These are phyloP conservation scores for Oxyscelio sp. DNA, from an alignment of 2,888 invertebrate species.

Conservation along the genomic window DNA sequence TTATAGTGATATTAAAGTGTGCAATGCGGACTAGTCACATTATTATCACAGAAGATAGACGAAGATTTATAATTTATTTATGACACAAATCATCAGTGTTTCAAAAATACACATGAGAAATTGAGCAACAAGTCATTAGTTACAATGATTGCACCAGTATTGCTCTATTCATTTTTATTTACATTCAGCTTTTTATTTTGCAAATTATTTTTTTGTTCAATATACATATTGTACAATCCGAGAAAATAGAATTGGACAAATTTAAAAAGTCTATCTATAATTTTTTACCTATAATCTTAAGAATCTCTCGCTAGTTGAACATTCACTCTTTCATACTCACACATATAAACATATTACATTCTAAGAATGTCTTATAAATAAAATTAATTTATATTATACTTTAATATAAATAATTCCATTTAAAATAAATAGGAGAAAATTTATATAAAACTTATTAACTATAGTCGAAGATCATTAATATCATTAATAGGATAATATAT, in stretches of 20 bases:
- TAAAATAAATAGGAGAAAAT: constrained; percentile 39
- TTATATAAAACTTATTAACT: constrained; percentile 42
- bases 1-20: constrained; percentile 75
- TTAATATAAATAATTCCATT: constrained; percentile 1
- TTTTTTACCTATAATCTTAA: constrained; percentile 18
- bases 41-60: constrained; percentile 81
- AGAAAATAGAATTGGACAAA: constrained; percentile 54
- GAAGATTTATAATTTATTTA: constrained; percentile 36
- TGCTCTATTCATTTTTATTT: constrained; percentile 10
- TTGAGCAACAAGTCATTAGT: constrained; percentile 40
- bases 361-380: constrained; percentile 8
- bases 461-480: constrained; percentile 29
- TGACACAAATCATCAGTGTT: constrained; percentile 21
- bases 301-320: background rate
- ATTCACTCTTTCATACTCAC: background rate
- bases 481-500: constrained; percentile 30
- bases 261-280: constrained; percentile 43
- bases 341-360: background rate
- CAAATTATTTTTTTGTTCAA: constrained; percentile 37
- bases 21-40: constrained; percentile 76
- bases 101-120: background rate
- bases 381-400: background rate
- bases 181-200: constrained; percentile 26
- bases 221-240: constrained; percentile 29
- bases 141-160: constrained; percentile 32